These are phyloP conservation scores for Triops cancriformis DNA, from an alignment of 1,140 invertebrate genomes.

Conservation along the genomic window DNA sequence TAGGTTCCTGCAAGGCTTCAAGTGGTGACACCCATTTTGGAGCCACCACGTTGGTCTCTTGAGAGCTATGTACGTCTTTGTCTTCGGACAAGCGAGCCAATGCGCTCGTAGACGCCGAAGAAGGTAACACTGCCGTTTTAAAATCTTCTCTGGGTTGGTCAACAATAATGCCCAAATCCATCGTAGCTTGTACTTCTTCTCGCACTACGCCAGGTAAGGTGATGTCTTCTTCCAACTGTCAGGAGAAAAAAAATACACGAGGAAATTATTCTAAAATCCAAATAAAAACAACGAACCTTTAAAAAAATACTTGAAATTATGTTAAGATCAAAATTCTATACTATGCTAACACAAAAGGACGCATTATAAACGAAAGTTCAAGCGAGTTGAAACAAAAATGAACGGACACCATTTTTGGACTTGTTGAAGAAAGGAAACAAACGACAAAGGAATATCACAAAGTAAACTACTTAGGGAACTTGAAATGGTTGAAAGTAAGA, in stretches of 20 bases:
- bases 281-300: not conserved
- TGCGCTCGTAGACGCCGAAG: slow-evolving; percentile 19
- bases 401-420: no score
- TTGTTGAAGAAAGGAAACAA: no score
- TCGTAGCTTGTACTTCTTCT: not conserved
- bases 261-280: not conserved
- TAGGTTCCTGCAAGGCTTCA: slow-evolving; percentile 21
- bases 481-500: not conserved
- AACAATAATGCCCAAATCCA: not conserved
- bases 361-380: no score
- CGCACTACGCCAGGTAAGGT: not conserved
- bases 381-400: no score
- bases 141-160: slow-evolving; percentile 15
- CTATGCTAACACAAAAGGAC: not conserved
- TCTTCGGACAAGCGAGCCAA: slow-evolving; percentile 12
- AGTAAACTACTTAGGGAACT: no score
- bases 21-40: not conserved
- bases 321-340: not conserved
- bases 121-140: slow-evolving; percentile 19
- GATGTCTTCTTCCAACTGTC: not conserved
- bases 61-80: not conserved
- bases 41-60: not conserved
- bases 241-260: not conserved
- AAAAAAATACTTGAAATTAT: no score
- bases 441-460: no score